phyloP scores from a whole-genome alignment of 2,797 vertebrate genomes.

The Cyclopterus lumpus region DNA sequence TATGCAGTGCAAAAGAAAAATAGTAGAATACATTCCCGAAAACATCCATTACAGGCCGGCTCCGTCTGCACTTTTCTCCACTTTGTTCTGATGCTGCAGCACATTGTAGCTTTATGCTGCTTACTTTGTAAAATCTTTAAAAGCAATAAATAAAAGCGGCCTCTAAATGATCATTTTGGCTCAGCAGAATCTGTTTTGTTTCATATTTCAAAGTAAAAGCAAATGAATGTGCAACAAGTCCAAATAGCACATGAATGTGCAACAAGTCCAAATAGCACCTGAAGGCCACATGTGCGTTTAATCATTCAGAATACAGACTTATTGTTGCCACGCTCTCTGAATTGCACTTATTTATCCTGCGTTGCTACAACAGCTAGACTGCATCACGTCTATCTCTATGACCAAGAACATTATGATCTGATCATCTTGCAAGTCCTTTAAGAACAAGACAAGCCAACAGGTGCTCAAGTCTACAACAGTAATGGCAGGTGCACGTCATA shows the following conservation, averaged over 20 bases:
- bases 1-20: background rate
- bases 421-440: background rate
- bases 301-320: background rate
- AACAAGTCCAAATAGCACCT: conserved; percentile 14
- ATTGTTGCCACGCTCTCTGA: background rate
- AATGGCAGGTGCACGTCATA: background rate
- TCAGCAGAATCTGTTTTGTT: conserved; percentile 14
- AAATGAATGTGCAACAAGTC: conserved; percentile 26
- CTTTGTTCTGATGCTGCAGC: background rate
- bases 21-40: background rate
- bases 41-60: background rate
- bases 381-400: conserved; percentile 9
- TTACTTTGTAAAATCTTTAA: background rate
- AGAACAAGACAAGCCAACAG: background rate
- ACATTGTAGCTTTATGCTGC: background rate
- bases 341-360: background rate
- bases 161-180: background rate
- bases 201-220: conserved; percentile 30
- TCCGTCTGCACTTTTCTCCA: background rate
- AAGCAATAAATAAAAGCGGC: background rate
- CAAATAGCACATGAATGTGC: conserved; percentile 18
- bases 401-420: background rate
- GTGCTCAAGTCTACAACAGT: background rate
- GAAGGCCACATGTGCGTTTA: background rate
- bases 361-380: background rate